Conservation (phyloP, 1,140 invertebrate species). For the Venturia canescens region DNA sequence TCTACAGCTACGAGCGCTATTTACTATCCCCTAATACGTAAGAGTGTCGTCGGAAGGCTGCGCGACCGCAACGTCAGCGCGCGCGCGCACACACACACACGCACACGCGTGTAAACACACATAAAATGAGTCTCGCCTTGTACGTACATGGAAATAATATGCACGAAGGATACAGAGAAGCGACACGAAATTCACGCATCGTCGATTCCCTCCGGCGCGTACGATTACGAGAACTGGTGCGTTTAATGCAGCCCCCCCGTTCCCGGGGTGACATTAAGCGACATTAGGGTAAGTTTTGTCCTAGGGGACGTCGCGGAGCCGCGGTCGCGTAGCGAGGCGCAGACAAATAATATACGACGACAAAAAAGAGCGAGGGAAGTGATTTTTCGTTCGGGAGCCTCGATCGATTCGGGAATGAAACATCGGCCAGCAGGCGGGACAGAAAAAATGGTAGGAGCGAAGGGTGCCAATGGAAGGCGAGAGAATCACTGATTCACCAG, state of each 20-base stretch:
- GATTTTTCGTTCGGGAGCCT: too few relatives aligned
- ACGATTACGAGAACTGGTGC: constrained; percentile 21
- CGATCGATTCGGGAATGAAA: too few relatives aligned
- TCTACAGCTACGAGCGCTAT: constrained; percentile 7
- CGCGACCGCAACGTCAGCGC: too few relatives aligned
- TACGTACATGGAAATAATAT: too few relatives aligned
- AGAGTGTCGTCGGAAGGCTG: neutral
- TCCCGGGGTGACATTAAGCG: neutral
- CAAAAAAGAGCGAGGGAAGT: too few relatives aligned
- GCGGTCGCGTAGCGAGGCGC: neutral
- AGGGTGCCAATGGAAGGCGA: too few relatives aligned
- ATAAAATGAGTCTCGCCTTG: neutral
- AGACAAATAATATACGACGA: too few relatives aligned
- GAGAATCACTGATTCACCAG: too few relatives aligned
- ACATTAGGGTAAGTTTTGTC: neutral
- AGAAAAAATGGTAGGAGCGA: too few relatives aligned
- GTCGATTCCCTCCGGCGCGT: neutral
- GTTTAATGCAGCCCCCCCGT: constrained; percentile 13
- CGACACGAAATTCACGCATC: constrained; percentile 24
- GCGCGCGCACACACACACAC: neutral
- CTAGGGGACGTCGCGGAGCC: neutral
- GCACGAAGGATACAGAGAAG: neutral
- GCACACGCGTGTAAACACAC: neutral
- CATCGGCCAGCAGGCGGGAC: too few relatives aligned
- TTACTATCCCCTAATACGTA: constrained; percentile 15